These are phyloP conservation scores for Aphaenogaster floridana DNA, from an alignment of 1,140 invertebrate genomes.

Conservation along the genomic window DNA sequence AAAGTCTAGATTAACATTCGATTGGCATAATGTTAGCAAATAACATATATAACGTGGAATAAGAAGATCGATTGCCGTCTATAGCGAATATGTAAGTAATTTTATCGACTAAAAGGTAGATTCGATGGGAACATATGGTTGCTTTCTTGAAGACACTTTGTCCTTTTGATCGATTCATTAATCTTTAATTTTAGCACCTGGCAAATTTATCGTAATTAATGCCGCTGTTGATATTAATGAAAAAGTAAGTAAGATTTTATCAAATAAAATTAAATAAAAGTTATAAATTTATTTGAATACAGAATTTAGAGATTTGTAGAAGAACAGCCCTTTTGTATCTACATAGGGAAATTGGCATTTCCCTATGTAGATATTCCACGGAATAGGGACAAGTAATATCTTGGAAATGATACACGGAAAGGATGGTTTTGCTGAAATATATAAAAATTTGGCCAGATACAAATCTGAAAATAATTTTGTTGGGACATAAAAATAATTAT, in stretches of 20 bases:
- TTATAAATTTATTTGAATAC: background rate
- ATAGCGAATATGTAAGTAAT: conserved; percentile 20
- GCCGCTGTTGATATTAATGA: background rate
- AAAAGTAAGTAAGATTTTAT: conserved; percentile 4
- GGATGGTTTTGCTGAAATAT: too few relatives aligned
- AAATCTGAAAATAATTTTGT: too few relatives aligned
- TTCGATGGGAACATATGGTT: background rate
- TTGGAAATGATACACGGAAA: background rate
- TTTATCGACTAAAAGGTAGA: conserved; percentile 22
- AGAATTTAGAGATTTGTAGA: background rate
- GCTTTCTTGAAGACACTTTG: background rate
- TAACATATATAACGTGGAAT: background rate
- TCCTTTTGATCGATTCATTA: background rate
- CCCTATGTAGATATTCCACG: background rate
- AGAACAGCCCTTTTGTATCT: background rate
- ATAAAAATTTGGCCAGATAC: too few relatives aligned
- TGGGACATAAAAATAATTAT: too few relatives aligned
- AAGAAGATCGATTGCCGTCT: conserved; percentile 22
- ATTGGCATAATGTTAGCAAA: conserved; percentile 15
- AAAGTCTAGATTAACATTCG: background rate
- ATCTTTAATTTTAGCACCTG: conserved; percentile 1
- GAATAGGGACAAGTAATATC: background rate
- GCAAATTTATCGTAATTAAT: background rate
- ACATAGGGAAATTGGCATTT: background rate
- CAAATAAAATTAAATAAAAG: background rate